Percentiles rank a stretch among this genome's conserved stretches.
Evolutionary conservation across 2,888 invertebrate species (phyloP).

Genomic region (Saturnia japonica): DNA sequence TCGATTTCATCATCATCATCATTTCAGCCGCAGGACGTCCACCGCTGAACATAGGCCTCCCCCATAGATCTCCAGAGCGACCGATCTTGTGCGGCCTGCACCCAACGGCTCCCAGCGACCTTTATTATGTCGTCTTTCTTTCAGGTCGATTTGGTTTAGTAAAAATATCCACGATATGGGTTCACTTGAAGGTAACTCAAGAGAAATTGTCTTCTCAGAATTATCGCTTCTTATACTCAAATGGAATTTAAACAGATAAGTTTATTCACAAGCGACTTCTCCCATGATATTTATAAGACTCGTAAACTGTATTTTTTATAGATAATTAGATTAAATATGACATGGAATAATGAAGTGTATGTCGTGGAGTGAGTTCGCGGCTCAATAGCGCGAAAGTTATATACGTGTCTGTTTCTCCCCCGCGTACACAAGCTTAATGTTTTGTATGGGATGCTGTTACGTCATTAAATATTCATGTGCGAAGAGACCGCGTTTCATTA

Average conservation of each 20-base stretch:
- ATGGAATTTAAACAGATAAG: background rate
- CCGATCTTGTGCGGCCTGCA: too few relatives aligned
- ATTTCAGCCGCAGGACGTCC: too few relatives aligned
- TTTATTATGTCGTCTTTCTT: too few relatives aligned
- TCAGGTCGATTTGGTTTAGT: too few relatives aligned
- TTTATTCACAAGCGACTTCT: background rate
- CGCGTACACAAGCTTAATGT: background rate
- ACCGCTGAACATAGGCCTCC: too few relatives aligned
- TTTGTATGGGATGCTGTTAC: conserved; percentile 2
- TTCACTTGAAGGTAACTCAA: background rate
- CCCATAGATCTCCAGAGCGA: too few relatives aligned
- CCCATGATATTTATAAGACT: background rate
- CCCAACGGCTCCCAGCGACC: too few relatives aligned
- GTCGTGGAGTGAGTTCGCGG: conserved; percentile 12
- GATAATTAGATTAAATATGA: conserved; percentile 13
- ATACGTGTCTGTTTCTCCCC: conserved; percentile 1
- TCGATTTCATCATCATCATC: too few relatives aligned
- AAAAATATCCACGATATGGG: background rate
- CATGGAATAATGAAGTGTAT: conserved; percentile 20
- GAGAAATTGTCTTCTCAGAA: background rate
- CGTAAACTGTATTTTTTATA: conserved; percentile 5
- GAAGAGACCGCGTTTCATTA: conserved; percentile 12
- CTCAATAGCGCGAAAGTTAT: conserved; percentile 27
- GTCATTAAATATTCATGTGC: conserved; percentile 16
- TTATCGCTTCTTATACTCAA: background rate